Base-by-base conservation (phyloP, 2,888 invertebrate species). In the Drosophila sordidula region DNA sequence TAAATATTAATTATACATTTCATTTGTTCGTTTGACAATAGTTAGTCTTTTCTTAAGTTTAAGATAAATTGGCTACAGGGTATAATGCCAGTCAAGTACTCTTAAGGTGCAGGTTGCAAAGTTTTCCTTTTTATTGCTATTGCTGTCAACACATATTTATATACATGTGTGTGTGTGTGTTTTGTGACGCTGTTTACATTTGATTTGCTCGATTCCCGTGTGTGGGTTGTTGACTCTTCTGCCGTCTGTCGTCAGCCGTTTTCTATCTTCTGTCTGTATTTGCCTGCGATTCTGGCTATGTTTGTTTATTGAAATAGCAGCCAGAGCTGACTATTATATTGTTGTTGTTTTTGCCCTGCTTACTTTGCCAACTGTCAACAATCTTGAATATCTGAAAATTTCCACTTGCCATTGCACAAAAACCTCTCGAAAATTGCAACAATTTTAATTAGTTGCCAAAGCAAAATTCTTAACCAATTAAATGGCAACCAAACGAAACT, bases 221-320 rank as follows among this genome's bases (percentile, higher is more conserved):
- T 69, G 59, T 68, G 59, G 55, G 42, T 61, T 49, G 52, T 61
- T 62, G 44, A 61, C 64, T 51, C 14, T 54, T 55, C 38, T 18
- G 29, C 47, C 51, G 50, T 34, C 12, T 50, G 45, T 25, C 25
- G 38, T 36, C 18, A 18, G 18, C 18, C 56, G 22, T 22, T 6
- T 39, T 44, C 50, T 38, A 25, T 34, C 58, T 41, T 49, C 55
- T 44, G 38, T 50, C 39, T 52, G 26, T 45, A 80, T 83, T 86
- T 86, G 74, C 70, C 64, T 72, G 67, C 77, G 70, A 74, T 77
- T 79, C 69, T 63, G 61, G 66, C 66, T 34, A 70, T 77, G 72
- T 86, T 83, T 83, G 78, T 77, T 83, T 79, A 79, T 79, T 78
- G 80, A 66, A 83, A 78, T 68, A 76, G 65, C 82, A 75, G 51